Conservation (phyloP, 30 jellyfish, hydroid and myxozoan genomes). For the Chironex yamaguchii region DNA sequence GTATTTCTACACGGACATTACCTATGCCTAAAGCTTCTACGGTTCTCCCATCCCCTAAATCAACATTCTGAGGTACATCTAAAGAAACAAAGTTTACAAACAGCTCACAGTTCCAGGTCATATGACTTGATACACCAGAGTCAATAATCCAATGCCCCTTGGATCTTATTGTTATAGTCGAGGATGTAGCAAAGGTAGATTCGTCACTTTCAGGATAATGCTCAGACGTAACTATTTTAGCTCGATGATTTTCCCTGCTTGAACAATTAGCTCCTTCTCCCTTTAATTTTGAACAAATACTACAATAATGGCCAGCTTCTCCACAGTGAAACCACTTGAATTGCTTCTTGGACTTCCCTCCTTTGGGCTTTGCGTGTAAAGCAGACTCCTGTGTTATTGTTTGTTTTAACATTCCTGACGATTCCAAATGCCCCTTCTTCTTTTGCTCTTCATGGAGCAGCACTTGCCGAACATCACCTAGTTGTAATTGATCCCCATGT, state of each 20-base stretch:
- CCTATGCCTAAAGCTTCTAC: too few species aligned
- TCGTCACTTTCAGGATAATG: too few species aligned
- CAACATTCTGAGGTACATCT: constrained; percentile 2
- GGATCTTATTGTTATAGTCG: too few species aligned
- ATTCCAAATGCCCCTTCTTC: not conserved
- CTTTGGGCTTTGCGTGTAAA: not conserved
- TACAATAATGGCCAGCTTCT: not conserved
- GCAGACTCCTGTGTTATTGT: not conserved
- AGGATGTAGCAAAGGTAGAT: too few species aligned
- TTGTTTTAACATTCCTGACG: not conserved
- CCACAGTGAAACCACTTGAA: not conserved
- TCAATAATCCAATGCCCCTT: too few species aligned
- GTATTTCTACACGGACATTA: too few species aligned
- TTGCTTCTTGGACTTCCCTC: not conserved
- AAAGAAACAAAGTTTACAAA: not conserved
- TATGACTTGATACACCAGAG: too few species aligned
- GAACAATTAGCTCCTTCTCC: not conserved
- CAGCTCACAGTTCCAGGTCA: constrained; percentile 11
- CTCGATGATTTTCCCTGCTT: too few species aligned
- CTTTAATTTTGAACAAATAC: not conserved
- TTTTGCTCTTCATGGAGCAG: not conserved
- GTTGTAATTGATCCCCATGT: not conserved
- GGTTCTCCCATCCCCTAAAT: too few species aligned
- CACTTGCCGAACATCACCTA: not conserved
- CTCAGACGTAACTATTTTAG: too few species aligned